These are phyloP conservation scores for Lethocerus indicus DNA, from an alignment of 1,140 invertebrate species.

Conservation along the genomic window DNA sequence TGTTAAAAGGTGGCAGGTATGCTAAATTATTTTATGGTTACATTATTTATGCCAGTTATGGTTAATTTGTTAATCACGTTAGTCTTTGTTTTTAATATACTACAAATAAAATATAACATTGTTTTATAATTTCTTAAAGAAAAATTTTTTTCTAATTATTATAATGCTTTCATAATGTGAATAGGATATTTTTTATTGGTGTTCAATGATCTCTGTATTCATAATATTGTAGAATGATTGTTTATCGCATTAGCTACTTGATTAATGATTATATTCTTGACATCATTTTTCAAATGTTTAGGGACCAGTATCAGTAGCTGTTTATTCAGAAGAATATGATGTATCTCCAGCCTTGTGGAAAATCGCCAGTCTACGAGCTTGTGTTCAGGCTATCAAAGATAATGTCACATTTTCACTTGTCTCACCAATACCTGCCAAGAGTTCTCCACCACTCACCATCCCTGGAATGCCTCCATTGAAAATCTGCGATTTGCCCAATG, in stretches of 20 bases:
- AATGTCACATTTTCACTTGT: constrained; percentile 34
- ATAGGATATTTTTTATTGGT: constrained; percentile 1
- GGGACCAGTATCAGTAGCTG: constrained; percentile 34
- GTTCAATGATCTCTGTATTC: not conserved
- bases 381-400: constrained; percentile 24
- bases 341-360: constrained; percentile 24
- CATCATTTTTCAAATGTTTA: constrained; percentile 8
- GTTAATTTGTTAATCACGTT: not conserved
- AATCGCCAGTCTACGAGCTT: constrained; percentile 27
- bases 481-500: not conserved
- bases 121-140: not conserved
- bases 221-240: not conserved
- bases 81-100: not conserved
- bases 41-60: not conserved
- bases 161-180: not conserved
- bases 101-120: not conserved
- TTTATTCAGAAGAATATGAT: constrained; percentile 29
- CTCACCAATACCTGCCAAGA: constrained; percentile 19
- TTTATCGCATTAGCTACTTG: not conserved
- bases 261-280: not conserved
- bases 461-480: constrained; percentile 10
- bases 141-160: not conserved
- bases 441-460: constrained; percentile 13
- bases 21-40: not conserved
- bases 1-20: constrained; percentile 23